Evolutionary conservation across 2,888 invertebrate genomes (phyloP), one percentile per base, ranked within the genome.

Genomic region (Therioaphis trifolii): DNA sequence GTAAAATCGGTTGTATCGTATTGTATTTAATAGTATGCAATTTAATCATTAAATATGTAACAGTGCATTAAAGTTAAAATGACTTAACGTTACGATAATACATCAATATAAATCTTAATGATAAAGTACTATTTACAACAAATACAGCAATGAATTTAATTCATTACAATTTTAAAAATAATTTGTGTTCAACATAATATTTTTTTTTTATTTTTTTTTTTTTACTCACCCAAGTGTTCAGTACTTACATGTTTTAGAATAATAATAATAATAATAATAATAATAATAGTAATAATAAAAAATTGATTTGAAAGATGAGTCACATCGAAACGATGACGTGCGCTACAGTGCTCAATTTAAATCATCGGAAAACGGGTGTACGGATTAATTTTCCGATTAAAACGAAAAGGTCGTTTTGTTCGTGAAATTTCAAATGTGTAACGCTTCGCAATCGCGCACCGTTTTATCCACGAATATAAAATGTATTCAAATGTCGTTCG

Each of bases 131-230:
- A 58, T 58, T 58, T 58, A 58, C 24, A 58, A 58, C 21, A 21
- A 55, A 11, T 58, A 58, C 21, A 11, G 21, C 15, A 46, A 18
- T 49, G n/a, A 58, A 24, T 58, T 58, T 21, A 58, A 58, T 58
- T 58, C 24, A 58, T 24, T 58, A 24, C n/a, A 58, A 35, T 21
- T 58, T 58, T 58, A 58, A 58, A 58, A 58, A 58, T 58, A 58
- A 21, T 58, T 58, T 58, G 12, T 21, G 21, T 58, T 52, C 18
- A 52, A 52, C n/a, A n/a, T n/a, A 24, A 21, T 35, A 35, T 7
- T 35, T 3, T 35, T 35, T 5, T 35, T 5, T 35, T 5, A 35
- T 35, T 35, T 3, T 3, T 5, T 35, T 35, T 35, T 5, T 35
- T 35, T 35, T 35, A 5, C 7, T 35, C 35, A 35, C 35, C 35